Base-by-base conservation (phyloP, 2,113 vertebrate species). In the Haliaeetus leucogaster region DNA sequence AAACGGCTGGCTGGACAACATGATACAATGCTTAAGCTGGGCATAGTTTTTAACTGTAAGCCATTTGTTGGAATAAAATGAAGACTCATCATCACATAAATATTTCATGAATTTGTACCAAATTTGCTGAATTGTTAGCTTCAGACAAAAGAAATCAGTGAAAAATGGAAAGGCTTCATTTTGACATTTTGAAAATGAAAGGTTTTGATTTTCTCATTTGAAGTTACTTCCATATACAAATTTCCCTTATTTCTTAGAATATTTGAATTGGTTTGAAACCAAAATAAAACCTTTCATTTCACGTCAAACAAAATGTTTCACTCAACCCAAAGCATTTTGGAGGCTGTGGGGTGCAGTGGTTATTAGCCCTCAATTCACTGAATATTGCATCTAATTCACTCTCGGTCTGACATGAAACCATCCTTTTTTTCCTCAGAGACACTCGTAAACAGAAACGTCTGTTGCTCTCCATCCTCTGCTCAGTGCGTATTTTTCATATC, bases 71-170 rank as follows among this genome's bases (percentile, higher is more conserved):
- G 78, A 86, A 90, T 77, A 92, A 95, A 97, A 93, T 71, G 92
- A 97, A 93, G 90, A 97, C 67, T 97, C 92, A 96, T 95, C 95
- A 96, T 62, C 85, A 66, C 86, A 95, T 91, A 95, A 94, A 94
- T 95, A 93, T 94, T 97, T 97, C 96, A 97, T 92, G 88, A 94
- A 92, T 93, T 97, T 36, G 10, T 93, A 95, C 86, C 58, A 89
- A 88, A 94, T 94, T 93, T 94, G 90, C 93, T 96, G 96, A 97
- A 93, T 94, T 96, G 95, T 95, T 94, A 92, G 90, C 86, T 86
- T 97, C 95, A 80, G 93, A 97, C 94, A 97, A 97, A 97, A 93
- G 90, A 96, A 97, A 97, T 97, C 97, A 97, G 87, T 50, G 96
- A 86, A 94, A 97, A 96, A 94, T 65, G 74, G 82, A 92, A 92